Conservation (phyloP, 2,888 invertebrate species). For the Zygaena filipendulae region DNA sequence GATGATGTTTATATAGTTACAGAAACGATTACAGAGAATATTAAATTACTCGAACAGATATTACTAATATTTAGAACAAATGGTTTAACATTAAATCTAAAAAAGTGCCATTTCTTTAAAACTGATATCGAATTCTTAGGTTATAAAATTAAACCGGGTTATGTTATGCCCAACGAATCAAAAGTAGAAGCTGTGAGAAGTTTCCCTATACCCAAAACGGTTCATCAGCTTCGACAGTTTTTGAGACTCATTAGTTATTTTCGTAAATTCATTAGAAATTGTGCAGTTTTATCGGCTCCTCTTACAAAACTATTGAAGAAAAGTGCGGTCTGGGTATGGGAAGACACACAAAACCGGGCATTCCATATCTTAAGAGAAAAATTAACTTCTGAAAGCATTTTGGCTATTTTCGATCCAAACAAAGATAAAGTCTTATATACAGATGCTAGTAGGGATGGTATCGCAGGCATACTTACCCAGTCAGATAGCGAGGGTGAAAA, state of each 20-base stretch:
- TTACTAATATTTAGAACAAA: slow-evolving; percentile 12
- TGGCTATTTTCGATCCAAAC: slow-evolving; percentile 8
- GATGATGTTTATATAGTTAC: too few relatives aligned
- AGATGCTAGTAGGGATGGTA: slow-evolving; percentile 10
- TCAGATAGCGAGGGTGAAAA: not conserved
- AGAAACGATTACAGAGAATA: slow-evolving; percentile 10
- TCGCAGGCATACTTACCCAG: not conserved
- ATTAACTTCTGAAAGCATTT: too few relatives aligned
- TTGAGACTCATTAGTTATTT: slow-evolving; percentile 21
- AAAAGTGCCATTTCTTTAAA: slow-evolving; percentile 20
- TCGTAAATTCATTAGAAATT: slow-evolving; percentile 23
- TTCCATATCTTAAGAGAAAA: slow-evolving; percentile 10
- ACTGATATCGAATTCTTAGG: slow-evolving; percentile 19
- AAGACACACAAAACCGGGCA: slow-evolving; percentile 6
- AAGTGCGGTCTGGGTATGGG: slow-evolving; percentile 13
- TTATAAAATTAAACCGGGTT: slow-evolving; percentile 13
- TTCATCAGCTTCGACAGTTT: slow-evolving; percentile 20
- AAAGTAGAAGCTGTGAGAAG: slow-evolving; percentile 17
- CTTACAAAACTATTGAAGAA: slow-evolving; percentile 20
- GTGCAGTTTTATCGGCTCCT: slow-evolving; percentile 19
- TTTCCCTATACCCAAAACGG: slow-evolving; percentile 16
- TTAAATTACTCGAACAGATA: too few relatives aligned
- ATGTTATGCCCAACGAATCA: slow-evolving; percentile 14
- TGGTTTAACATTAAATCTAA: slow-evolving; percentile 20
- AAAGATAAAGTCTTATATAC: slow-evolving; percentile 4